phyloP scores from a whole-genome alignment of 2,797 vertebrate species.

The Natrix natrix region DNA sequence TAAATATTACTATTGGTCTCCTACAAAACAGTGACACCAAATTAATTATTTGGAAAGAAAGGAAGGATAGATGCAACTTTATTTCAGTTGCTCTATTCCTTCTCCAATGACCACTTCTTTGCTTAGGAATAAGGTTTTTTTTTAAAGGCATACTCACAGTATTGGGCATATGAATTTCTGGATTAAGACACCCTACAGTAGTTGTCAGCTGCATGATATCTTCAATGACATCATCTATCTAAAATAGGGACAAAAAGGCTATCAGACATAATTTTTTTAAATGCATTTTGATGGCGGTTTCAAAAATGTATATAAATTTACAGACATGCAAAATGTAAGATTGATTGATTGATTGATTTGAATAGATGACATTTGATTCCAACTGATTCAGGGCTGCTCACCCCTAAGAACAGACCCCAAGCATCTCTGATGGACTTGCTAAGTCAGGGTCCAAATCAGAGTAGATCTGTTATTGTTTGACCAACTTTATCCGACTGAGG shows the following conservation, averaged over 20 bases:
- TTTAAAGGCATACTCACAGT: conserved; percentile 77
- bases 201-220: conserved; percentile 96
- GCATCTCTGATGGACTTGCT: background rate
- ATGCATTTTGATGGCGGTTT: background rate
- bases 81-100: background rate
- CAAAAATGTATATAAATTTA: background rate
- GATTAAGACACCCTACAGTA: conserved; percentile 85
- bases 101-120: background rate
- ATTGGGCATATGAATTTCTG: conserved; percentile 89
- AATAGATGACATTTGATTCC: background rate
- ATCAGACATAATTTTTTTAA: background rate
- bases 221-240: conserved; percentile 97
- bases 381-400: background rate
- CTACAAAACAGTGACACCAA: background rate
- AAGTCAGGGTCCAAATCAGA: background rate
- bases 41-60: background rate
- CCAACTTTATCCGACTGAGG: background rate
- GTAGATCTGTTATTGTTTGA: background rate
- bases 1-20: background rate
- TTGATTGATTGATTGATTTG: background rate
- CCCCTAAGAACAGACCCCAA: background rate
- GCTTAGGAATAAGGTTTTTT: background rate
- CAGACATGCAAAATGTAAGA: background rate
- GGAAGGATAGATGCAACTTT: background rate
- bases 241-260: conserved; percentile 19